These are phyloP conservation scores for Drosophila ambigua DNA, from an alignment of 1,140 invertebrate species.

Conservation along the genomic window DNA sequence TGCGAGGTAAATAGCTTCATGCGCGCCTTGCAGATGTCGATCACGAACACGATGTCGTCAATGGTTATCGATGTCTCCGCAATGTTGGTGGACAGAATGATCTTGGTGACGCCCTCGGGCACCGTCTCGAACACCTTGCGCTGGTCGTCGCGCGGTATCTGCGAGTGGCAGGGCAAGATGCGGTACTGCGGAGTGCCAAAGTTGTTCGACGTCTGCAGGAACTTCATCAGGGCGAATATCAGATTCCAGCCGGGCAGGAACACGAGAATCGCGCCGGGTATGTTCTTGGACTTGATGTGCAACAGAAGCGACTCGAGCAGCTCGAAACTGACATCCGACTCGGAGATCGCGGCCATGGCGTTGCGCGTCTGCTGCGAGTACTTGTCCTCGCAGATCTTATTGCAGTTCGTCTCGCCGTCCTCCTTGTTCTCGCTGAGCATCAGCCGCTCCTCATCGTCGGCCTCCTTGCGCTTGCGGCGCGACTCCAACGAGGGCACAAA, in stretches of 20 bases:
- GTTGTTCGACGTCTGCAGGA: constrained; percentile 91
- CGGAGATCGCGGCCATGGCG: constrained; percentile 91
- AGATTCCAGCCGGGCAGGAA: constrained; percentile 98
- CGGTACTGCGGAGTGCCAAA: constrained; percentile 86
- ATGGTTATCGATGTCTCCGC: constrained; percentile 98
- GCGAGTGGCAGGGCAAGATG: constrained; percentile 95
- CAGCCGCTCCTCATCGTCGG: constrained; percentile 87
- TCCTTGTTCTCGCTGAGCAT: constrained; percentile 81
- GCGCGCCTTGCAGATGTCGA: constrained; percentile 97
- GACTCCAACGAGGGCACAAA: constrained; percentile 91
- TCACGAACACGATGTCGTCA: constrained; percentile 97
- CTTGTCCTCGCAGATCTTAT: constrained; percentile 86
- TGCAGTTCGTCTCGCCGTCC: constrained; percentile 92
- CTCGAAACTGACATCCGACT: constrained; percentile 95
- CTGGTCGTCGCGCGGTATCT: constrained; percentile 95
- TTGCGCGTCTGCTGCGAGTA: constrained; percentile 88
- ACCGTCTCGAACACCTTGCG: constrained; percentile 93
- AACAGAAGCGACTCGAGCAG: constrained; percentile 92
- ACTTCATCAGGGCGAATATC: constrained; percentile 95
- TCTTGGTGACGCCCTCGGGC: constrained; percentile 89
- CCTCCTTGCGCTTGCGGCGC: constrained; percentile 88
- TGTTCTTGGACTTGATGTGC: constrained; percentile 89
- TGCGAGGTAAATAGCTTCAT: constrained; percentile 98
- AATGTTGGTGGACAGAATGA: constrained; percentile 96
- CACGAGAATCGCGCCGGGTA: constrained; percentile 93